Conservation (phyloP, 1,140 invertebrate genomes). For the Anagrus nilaparvatae region DNA sequence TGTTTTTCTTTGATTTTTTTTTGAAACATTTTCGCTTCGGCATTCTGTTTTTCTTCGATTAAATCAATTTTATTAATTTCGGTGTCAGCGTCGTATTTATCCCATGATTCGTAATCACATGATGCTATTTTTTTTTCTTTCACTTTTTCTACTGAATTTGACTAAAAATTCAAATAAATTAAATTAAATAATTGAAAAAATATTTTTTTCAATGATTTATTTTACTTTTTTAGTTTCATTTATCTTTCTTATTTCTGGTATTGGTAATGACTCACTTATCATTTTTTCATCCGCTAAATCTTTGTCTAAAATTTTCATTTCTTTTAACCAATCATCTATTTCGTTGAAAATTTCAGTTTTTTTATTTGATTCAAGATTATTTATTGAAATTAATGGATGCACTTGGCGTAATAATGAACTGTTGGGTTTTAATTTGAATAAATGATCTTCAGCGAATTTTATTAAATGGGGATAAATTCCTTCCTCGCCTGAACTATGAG, state of each 20-base stretch:
- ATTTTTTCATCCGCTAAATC: constrained; percentile 30
- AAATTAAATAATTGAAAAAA: constrained; percentile 2
- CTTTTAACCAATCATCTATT: constrained; percentile 37
- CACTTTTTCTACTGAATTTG: constrained; percentile 9
- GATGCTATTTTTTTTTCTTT: constrained; percentile 35
- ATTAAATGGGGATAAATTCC: constrained; percentile 52
- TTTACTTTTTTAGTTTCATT: constrained; percentile 10
- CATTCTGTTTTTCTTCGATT: constrained; percentile 42
- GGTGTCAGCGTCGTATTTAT: constrained; percentile 58
- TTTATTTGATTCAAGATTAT: constrained; percentile 33
- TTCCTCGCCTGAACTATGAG: constrained; percentile 54
- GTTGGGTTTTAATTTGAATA: constrained; percentile 43
- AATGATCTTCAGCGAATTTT: constrained; percentile 43
- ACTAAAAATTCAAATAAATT: constrained; percentile 3
- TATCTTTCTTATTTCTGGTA: constrained; percentile 25
- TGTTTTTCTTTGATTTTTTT: constrained; percentile 21
- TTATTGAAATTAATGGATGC: constrained; percentile 38
- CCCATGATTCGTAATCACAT: constrained; percentile 56
- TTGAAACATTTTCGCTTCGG: constrained; percentile 30
- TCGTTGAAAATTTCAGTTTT: constrained; percentile 37
- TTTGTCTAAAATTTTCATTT: constrained; percentile 39
- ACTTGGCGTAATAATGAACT: constrained; percentile 43
- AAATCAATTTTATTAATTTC: constrained; percentile 57
- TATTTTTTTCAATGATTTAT: neutral
- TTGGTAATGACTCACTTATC: too few relatives aligned